Percentiles rank a stretch among this genome's conserved stretches.
Conservation (phyloP, 1,140 invertebrate species). For the Parapsyche elsis region DNA sequence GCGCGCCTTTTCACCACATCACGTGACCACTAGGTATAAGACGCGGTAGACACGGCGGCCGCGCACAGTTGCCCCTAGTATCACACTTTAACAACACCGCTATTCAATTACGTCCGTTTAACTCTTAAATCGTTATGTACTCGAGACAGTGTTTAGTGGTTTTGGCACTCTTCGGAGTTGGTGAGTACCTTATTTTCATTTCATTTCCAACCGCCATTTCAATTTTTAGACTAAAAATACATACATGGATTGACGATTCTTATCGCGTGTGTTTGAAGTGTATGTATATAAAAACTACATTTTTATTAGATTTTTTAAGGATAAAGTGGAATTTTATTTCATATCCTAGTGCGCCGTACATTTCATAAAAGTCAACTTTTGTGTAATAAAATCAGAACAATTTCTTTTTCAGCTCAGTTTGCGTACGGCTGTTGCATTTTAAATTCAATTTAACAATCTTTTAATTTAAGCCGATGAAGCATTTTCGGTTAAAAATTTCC, state of each 20-base stretch:
- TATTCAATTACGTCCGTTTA: too few relatives aligned
- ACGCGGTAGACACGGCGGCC: constrained; percentile 10
- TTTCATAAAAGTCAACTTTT: too few relatives aligned
- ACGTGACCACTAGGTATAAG: constrained; percentile 36
- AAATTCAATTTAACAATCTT: too few relatives aligned
- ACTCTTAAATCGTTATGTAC: constrained; percentile 49
- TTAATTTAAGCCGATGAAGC: not conserved
- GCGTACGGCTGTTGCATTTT: too few relatives aligned
- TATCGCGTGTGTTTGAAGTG: too few relatives aligned
- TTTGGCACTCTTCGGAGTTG: constrained; percentile 54
- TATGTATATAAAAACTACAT: too few relatives aligned
- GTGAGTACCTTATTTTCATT: constrained; percentile 38
- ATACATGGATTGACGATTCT: too few relatives aligned
- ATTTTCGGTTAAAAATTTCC: constrained; percentile 1
- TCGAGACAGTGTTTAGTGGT: constrained; percentile 54
- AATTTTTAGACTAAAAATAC: too few relatives aligned
- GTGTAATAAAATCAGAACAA: too few relatives aligned
- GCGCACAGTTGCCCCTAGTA: constrained; percentile 30
- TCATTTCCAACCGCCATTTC: too few relatives aligned
- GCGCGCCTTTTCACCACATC: constrained; percentile 36
- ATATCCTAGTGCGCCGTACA: not conserved
- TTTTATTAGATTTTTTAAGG: too few relatives aligned
- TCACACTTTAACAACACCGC: constrained; percentile 18
- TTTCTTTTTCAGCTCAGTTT: too few relatives aligned
- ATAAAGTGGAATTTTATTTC: not conserved